A percentile compares a stretch with the other conserved stretches of the same genome.
These are phyloP conservation scores for Agrypnus murinus DNA, from an alignment of 2,888 invertebrate species.

Conservation along the genomic window DNA sequence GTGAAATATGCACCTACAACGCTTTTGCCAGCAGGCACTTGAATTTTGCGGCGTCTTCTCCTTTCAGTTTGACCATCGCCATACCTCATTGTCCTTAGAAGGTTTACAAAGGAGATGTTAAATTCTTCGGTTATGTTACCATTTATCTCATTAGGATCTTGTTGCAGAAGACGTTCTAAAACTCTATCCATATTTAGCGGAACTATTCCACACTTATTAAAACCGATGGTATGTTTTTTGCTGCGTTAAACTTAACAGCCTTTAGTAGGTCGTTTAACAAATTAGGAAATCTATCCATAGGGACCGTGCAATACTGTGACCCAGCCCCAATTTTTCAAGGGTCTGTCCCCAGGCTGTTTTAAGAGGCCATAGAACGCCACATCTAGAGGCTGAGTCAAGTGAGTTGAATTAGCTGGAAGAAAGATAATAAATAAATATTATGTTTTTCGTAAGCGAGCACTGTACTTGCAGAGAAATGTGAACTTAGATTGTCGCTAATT, in stretches of 20 bases:
- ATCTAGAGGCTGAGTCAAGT: slow-evolving; percentile 62
- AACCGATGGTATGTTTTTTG: slow-evolving; percentile 12
- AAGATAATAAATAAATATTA: slow-evolving; percentile 18
- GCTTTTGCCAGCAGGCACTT: slow-evolving; percentile 7
- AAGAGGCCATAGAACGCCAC: slow-evolving; percentile 59
- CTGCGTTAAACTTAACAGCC: background rate
- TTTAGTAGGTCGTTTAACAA: slow-evolving; percentile 11
- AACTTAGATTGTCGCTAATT: slow-evolving; percentile 32
- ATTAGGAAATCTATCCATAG: background rate
- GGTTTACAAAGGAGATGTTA: background rate
- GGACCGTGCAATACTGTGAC: background rate
- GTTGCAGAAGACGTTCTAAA: too few relatives aligned
- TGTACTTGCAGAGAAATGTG: slow-evolving; percentile 6
- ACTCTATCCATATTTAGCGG: slow-evolving; percentile 5
- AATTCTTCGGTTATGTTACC: background rate
- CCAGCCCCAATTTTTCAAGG: slow-evolving; percentile 14
- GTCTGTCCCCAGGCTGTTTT: slow-evolving; percentile 46
- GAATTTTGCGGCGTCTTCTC: slow-evolving; percentile 14
- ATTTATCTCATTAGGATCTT: background rate
- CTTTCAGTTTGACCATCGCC: background rate
- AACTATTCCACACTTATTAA: slow-evolving; percentile 15
- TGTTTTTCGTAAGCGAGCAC: slow-evolving; percentile 13
- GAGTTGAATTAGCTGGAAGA: slow-evolving; percentile 52
- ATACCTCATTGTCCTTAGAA: slow-evolving; percentile 8
- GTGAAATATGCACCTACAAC: background rate